Base-by-base conservation (phyloP, 2,113 vertebrate genomes). In the Ptyas mucosa region DNA sequence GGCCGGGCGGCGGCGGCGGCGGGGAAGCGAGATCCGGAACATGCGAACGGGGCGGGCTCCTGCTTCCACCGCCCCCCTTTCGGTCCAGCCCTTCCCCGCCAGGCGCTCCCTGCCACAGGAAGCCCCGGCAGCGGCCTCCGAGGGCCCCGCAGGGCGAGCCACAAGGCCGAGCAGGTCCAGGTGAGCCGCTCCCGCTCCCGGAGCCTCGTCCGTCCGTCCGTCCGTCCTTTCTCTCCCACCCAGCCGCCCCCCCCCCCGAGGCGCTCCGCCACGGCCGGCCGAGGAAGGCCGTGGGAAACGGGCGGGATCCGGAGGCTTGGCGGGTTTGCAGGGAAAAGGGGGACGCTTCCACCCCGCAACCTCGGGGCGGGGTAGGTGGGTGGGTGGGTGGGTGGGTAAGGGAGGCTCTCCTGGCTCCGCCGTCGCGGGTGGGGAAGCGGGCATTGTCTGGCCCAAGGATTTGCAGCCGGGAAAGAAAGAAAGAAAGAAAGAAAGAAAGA, bases 41-140 rank as follows among this genome's bases (percentile, higher is more conserved):
- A 26, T 54, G 61, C 52, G 14, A n/a, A 29, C 91, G 89, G 61
- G 89, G 55, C 91, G 89, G 61, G 89, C 64, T 89, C 89, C 89
- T 86, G 61, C 89, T 26, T 24, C 88, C 75, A 49, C n/a, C 85
- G 64, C 29, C 64, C 34, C 54, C n/a, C 11, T 12, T 24, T 43
- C 34, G 14, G 43, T 5, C 88, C 85, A 34, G 20, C 91, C 81
- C 85, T n/a, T 34, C 64, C 64, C 69, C 43, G 54, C 3, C 12
- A 34, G 55, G 11, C 69, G 26, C 75, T 55, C n/a, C 20, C 49
- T 49, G 85, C 46, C 39, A 55, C 89, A n/a, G 86, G 85, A 55
- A 39, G 18, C 29, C 34, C 61, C 39, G 85, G n/a, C 91, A 61
- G 49, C 21, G 15, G 24, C 46, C 18, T 64, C 91, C 55, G 57